Base-by-base conservation (phyloP, 2,113 vertebrate species). In the Bambusicola thoracicus region DNA sequence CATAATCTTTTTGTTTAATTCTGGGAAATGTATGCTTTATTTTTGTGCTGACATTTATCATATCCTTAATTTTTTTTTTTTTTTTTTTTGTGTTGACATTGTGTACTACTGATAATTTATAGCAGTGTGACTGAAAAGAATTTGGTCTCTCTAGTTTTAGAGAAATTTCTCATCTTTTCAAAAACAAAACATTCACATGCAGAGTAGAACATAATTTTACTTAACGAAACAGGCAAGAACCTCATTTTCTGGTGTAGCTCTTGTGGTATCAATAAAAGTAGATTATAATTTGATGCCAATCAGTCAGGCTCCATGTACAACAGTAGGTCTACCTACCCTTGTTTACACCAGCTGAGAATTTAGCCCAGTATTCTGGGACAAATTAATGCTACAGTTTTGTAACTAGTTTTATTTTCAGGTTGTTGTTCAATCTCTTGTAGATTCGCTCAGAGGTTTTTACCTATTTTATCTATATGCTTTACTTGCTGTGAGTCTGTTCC, bases 391-490 rank as follows among this genome's bases (percentile, higher is more conserved):
- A 92, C 85, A 90, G 93, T 86, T 95, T 96, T 72, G 53, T 75
- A 78, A 61, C 62, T 44, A 78, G 63, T 38, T 80, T 93, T 94
- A 86, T 96, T 94, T 95, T 96, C 91, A 85, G 67, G 22, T 80
- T 91, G 85, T 92, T 96, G 87, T 86, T 91, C 79, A 49, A 20
- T 78, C 21, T 93, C 66, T 88, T 94, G 69, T 93, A 80, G 85
- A 69, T 86, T 92, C 90, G 85, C 90, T 90, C 62, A 73, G 38
- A 94, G 91, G n/a, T 94, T 95, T 90, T 80, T 95, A 95, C 95
- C 89, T 94, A 90, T 94, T 94, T 89, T 92, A 94, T 92, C 90
- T 96, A 85, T 95, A 76, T 96, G 65, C 81, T 96, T 92, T 91
- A 73, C 87, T 92, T 91, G 68, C 94, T 91, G 91, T 77, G 75